These are phyloP conservation scores for Cherax quadricarinatus DNA, from an alignment of 1,140 invertebrate species.

Conservation along the genomic window DNA sequence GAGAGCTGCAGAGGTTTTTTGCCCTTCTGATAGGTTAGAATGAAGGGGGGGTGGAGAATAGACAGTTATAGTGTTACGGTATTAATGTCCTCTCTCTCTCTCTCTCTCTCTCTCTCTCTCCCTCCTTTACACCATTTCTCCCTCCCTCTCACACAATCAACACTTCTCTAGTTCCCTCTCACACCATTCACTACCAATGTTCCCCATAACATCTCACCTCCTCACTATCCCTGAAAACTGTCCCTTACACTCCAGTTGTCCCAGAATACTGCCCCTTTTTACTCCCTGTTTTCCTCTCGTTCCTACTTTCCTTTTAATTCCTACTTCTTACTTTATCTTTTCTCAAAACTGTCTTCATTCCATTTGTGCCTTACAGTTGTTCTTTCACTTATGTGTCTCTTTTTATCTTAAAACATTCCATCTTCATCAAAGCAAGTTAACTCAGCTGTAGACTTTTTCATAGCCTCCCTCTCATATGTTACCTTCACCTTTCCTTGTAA, in stretches of 20 bases:
- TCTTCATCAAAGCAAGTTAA: no score
- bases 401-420: no score
- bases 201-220: neutral
- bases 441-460: no score
- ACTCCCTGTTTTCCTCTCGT: neutral
- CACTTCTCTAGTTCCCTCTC: neutral
- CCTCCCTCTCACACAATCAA: neutral
- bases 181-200: no score
- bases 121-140: neutral
- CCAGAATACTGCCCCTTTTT: no score
- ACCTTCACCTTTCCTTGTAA: no score
- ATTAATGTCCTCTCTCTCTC: neutral
- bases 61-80: slow-evolving; percentile 43
- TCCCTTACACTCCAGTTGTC: no score
- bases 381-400: no score
- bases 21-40: slow-evolving; percentile 15
- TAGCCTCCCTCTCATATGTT: no score
- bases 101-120: neutral
- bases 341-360: neutral
- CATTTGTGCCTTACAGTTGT: no score
- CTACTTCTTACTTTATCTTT: neutral
- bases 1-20: neutral
- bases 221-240: neutral
- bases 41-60: neutral
- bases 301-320: neutral